Evolutionary conservation across 2,888 invertebrate genomes (phyloP), one percentile per base, ranked within the genome.

Genomic region (Parnassius glacialis): DNA sequence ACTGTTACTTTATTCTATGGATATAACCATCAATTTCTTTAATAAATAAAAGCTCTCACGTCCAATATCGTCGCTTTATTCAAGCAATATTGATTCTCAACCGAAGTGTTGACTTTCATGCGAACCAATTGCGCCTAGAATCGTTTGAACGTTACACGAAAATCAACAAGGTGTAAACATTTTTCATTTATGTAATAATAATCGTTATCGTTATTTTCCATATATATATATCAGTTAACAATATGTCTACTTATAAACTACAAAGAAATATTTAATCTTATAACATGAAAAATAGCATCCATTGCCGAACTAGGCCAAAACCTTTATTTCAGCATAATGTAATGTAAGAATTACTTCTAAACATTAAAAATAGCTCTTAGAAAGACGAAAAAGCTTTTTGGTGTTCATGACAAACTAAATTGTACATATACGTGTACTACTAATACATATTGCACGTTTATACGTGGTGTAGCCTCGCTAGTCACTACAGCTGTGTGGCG

Each of bases 91-190:
- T 51, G 51, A 3, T 20, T 51, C 13, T 51, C 34, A 5, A 11
- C 11, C 44, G 51, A 51, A 16, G 20, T 51, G n/a, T 52, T 52
- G 52, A 52, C 52, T n/a, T 52, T 52, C n/a, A 10, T 52, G n/a
- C n/a, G 34, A 13, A n/a, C 34, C 52, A 41, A 52, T 41, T 12
- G 9, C 52, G 52, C 20, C 20, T 20, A 20, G 20, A 2, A 20
- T 20, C 20, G 20, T 20, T 20, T 20, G 20, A 20, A 20, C 20
- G 20, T 20, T 20, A 20, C 20, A 20, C 20, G 20, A 20, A 20
- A 20, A 20, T 20, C 20, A 20, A 20, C 20, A 20, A 20, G 2
- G 20, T 20, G 20, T 20, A 20, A 20, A 20, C 1, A 20, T 20
- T 20, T 20, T 20, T 20, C 20, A 20, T 16, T 16, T 16, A 16